Evolutionary conservation across 2,888 invertebrate genomes (phyloP).

Genomic region (Lordiphosa andalusiaca): DNA sequence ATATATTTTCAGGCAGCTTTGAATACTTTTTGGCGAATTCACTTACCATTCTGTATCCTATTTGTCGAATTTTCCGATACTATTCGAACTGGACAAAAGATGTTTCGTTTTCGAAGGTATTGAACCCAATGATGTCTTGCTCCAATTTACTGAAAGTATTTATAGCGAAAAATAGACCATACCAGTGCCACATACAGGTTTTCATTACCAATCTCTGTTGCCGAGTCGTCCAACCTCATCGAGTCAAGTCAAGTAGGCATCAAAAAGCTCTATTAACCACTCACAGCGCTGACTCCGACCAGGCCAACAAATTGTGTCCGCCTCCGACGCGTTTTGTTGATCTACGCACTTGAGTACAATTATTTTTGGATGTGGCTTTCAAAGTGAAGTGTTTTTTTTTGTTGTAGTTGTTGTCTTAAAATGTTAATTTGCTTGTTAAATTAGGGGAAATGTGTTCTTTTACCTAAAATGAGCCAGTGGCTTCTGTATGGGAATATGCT

Average conservation of each 20-base stretch:
- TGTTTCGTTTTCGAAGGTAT: conserved; percentile 62
- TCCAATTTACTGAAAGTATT: conserved; percentile 56
- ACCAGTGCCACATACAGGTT: conserved; percentile 39
- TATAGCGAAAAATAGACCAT: conserved; percentile 56
- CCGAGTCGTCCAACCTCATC: background rate
- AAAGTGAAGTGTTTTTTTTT: conserved; percentile 37
- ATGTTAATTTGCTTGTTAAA: conserved; percentile 2
- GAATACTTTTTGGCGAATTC: background rate
- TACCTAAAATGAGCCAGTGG: background rate
- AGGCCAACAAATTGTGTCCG: conserved; percentile 37
- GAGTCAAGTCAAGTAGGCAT: conserved; percentile 52
- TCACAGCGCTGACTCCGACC: conserved; percentile 39
- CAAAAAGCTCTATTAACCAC: conserved; percentile 61
- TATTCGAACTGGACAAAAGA: conserved; percentile 46
- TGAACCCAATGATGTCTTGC: conserved; percentile 72
- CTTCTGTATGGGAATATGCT: too few relatives aligned
- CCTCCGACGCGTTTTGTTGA: conserved; percentile 41
- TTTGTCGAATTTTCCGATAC: conserved; percentile 32
- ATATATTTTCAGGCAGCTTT: too few relatives aligned
- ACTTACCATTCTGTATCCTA: conserved; percentile 66
- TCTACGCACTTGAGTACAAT: conserved; percentile 47
- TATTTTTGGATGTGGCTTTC: conserved; percentile 60
- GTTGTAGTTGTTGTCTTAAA: background rate
- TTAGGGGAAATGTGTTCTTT: too few relatives aligned
- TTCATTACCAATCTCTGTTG: conserved; percentile 28